phyloP scores from a whole-genome alignment of 2,888 invertebrate genomes.

The Cryptophagus acutangulus region DNA sequence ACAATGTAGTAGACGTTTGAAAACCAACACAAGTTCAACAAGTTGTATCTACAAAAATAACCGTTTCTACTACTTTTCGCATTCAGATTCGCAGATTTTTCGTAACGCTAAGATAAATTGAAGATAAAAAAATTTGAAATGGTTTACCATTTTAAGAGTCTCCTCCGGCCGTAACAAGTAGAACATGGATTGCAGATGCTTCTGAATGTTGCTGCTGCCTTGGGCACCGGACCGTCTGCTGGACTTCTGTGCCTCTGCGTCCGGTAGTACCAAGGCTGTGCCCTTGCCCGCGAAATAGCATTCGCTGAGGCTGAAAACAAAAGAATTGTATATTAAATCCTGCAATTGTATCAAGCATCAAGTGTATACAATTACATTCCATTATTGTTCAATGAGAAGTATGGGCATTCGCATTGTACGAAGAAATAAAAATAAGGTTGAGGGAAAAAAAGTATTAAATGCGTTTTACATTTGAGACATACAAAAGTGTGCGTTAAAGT shows the following conservation, averaged over 20 bases:
- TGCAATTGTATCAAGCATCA: neutral
- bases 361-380: neutral
- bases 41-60: no score
- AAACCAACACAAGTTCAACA: no score
- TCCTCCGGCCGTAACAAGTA: constrained; percentile 89
- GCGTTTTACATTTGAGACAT: neutral
- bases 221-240: constrained; percentile 25
- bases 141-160: constrained; percentile 94
- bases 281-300: constrained; percentile 96
- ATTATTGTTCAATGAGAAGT: neutral
- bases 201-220: constrained; percentile 80
- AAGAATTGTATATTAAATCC: constrained; percentile 4
- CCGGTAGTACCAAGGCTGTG: constrained; percentile 86
- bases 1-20: no score
- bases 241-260: constrained; percentile 62
- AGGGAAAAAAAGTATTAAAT: neutral
- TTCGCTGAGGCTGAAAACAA: constrained; percentile 78
- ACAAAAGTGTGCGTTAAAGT: neutral
- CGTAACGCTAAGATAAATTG: no score
- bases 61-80: no score
- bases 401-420: neutral
- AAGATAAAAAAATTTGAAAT: no score
- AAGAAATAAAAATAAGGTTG: neutral
- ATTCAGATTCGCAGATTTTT: no score
- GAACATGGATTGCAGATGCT: constrained; percentile 95